These are phyloP conservation scores for Macrocentrus cingulum DNA, from an alignment of 1,140 invertebrate genomes.

Conservation along the genomic window DNA sequence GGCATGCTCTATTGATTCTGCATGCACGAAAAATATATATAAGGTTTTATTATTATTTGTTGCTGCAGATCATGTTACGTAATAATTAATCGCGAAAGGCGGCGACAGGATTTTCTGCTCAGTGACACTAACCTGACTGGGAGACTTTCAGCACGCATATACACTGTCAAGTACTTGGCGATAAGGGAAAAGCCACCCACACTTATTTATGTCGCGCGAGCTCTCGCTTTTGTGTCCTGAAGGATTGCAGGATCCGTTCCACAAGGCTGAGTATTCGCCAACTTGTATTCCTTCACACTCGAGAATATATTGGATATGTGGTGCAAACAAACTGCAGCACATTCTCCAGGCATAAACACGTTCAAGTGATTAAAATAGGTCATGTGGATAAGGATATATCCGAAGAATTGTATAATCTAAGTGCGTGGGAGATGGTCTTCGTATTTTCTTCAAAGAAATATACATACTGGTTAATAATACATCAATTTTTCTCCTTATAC, in stretches of 20 bases:
- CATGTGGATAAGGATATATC: neutral
- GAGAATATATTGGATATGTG: neutral
- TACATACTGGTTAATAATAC: too few relatives aligned
- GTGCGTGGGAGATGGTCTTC: too few relatives aligned
- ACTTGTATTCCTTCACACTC: too few relatives aligned
- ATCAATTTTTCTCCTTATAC: too few relatives aligned
- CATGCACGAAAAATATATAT: too few relatives aligned
- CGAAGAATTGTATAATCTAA: neutral
- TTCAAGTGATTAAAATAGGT: conserved; percentile 14
- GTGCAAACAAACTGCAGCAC: conserved; percentile 5
- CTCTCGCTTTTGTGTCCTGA: neutral
- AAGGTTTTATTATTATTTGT: too few relatives aligned
- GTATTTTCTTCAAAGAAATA: too few relatives aligned
- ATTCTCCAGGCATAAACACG: conserved; percentile 2
- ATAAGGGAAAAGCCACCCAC: conserved; percentile 14
- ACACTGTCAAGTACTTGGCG: neutral
- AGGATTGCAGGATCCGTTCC: conserved; percentile 12
- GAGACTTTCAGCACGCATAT: neutral
- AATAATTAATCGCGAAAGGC: conserved; percentile 30
- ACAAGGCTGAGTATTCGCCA: neutral
- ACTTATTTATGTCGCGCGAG: neutral
- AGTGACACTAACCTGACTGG: conserved; percentile 18
- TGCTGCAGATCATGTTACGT: conserved; percentile 17
- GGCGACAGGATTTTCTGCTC: conserved; percentile 15
- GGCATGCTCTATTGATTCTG: too few relatives aligned